phyloP scores from a whole-genome alignment of 2,797 vertebrate genomes.

The Brachyrhaphis roseni region DNA sequence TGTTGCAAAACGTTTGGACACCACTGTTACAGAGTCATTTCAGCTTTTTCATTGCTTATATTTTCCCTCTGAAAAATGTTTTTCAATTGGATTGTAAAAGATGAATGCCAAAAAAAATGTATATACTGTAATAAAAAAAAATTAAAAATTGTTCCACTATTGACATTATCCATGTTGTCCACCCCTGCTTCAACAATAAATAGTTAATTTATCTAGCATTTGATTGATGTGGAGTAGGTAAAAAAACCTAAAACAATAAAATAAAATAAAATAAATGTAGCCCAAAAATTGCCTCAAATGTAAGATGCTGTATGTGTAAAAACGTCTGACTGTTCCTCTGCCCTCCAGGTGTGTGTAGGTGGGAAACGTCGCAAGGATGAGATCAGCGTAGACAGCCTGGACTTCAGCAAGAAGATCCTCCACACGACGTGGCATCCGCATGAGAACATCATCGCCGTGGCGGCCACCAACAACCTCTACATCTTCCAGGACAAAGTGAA shows the following conservation, averaged over 20 bases:
- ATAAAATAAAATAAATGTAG: neutral
- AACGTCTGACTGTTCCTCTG: constrained; percentile 10
- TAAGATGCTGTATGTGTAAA: neutral
- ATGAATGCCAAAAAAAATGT: neutral
- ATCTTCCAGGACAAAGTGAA: constrained; percentile 99
- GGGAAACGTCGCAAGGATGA: constrained; percentile 98
- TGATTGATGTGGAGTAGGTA: neutral
- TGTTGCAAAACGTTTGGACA: too few species aligned
- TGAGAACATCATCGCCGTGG: constrained; percentile 99
- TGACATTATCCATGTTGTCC: neutral
- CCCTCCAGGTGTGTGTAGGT: constrained; percentile 89
- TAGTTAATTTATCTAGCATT: neutral
- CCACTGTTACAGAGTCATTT: too few species aligned
- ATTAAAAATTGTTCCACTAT: neutral
- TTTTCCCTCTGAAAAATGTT: neutral
- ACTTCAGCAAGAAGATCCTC: constrained; percentile 99
- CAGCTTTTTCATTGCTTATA: neutral
- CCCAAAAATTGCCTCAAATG: neutral
- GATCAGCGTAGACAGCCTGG: constrained; percentile 98
- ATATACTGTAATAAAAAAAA: too few species aligned
- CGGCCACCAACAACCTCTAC: constrained; percentile 99
- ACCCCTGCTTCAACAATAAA: neutral
- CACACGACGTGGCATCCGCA: constrained; percentile 99
- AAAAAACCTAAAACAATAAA: neutral
- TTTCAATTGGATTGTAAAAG: neutral